Conservation (phyloP, 1,140 invertebrate species). For the Octopus bimaculoides region DNA sequence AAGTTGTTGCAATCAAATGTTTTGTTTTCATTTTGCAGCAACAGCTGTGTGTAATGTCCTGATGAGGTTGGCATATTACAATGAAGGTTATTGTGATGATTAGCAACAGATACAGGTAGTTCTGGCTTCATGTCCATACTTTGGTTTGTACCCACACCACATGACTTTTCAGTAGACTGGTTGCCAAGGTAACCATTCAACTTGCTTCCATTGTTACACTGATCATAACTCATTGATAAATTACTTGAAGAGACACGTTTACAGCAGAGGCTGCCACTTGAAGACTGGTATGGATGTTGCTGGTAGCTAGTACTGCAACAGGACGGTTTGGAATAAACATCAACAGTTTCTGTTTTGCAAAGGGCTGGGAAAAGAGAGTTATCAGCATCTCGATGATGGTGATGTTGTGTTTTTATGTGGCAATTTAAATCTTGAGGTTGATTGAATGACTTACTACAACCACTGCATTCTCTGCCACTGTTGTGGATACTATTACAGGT, state of each 20-base stretch:
- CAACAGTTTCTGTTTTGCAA: background rate
- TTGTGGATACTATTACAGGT: background rate
- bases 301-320: background rate
- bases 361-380: background rate
- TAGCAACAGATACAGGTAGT: background rate
- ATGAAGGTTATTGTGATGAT: background rate
- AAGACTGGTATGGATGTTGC: background rate
- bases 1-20: background rate
- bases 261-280: background rate
- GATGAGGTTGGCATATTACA: background rate
- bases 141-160: background rate
- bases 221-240: background rate
- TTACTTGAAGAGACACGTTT: background rate
- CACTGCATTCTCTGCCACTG: background rate
- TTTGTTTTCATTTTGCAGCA: constrained; percentile 5
- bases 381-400: background rate
- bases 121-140: background rate
- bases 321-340: background rate
- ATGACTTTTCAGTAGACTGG: background rate
- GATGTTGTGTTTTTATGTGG: background rate
- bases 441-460: background rate
- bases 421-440: background rate
- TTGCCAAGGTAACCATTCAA: background rate
- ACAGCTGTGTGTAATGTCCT: background rate
- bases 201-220: background rate